These are phyloP conservation scores for Malaclemys terrapin DNA, from an alignment of 2,113 vertebrate genomes.

Conservation along the genomic window DNA sequence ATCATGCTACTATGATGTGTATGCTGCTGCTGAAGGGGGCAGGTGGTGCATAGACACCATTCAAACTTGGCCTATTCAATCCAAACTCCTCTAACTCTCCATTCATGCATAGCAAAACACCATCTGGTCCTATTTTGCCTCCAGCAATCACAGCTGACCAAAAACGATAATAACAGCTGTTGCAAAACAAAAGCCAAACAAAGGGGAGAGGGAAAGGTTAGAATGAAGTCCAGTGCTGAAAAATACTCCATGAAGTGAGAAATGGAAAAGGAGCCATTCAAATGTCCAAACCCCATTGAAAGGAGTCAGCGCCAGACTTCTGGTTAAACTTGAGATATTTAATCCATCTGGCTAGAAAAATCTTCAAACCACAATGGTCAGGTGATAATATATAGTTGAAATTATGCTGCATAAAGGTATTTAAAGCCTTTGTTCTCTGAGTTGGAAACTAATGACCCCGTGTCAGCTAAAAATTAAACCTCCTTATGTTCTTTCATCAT, in stretches of 20 bases:
- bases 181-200: constrained; percentile 99
- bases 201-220: constrained; percentile 94
- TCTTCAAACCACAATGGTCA: constrained; percentile 78
- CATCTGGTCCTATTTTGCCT: constrained; percentile 99
- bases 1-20: constrained; percentile 92
- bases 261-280: constrained; percentile 86
- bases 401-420: constrained; percentile 78
- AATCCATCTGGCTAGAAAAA: constrained; percentile 80
- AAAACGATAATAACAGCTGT: constrained; percentile 99
- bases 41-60: constrained; percentile 99
- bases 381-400: constrained; percentile 83
- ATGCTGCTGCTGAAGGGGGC: constrained; percentile 90
- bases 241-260: constrained; percentile 86
- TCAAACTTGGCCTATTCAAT: constrained; percentile 99
- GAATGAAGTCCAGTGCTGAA: constrained; percentile 90
- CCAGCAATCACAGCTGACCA: constrained; percentile 99
- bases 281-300: constrained; percentile 78
- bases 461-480: constrained; percentile 82
- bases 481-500: constrained; percentile 77
- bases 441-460: constrained; percentile 79
- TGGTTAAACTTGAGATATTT: constrained; percentile 86
- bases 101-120: constrained; percentile 99
- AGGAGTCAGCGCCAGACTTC: constrained; percentile 73
- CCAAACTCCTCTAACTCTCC: constrained; percentile 95
- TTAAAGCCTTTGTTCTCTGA: constrained; percentile 77